A percentile compares a stretch with the other conserved stretches of the same genome.
Conservation (phyloP, 2,113 vertebrate genomes). For the Proteles cristata region DNA sequence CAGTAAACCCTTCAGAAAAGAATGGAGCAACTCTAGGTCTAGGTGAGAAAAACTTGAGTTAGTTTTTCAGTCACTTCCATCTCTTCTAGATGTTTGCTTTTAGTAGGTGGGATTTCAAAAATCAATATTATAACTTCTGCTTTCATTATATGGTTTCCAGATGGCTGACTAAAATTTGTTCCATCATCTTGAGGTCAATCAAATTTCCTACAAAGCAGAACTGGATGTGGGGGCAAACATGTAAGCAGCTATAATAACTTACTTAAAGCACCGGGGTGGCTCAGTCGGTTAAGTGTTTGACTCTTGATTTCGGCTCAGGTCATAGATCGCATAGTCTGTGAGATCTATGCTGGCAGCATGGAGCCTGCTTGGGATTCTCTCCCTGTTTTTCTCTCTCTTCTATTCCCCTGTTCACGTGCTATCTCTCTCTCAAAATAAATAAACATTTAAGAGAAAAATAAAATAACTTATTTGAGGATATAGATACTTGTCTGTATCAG, state of each 20-base stretch:
- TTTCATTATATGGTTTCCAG: constrained; percentile 24
- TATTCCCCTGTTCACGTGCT: no score
- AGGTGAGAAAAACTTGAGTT: not conserved
- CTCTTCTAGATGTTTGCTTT: not conserved
- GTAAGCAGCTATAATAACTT: not conserved
- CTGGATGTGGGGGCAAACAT: not conserved
- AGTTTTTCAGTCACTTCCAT: constrained; percentile 3
- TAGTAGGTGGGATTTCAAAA: not conserved
- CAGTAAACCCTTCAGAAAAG: not conserved
- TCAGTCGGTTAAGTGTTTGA: no score
- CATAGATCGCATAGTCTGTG: no score
- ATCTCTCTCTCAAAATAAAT: no score
- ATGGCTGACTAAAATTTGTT: constrained; percentile 51
- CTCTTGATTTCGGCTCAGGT: no score
- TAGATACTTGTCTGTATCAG: not conserved
- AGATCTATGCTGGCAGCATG: no score
- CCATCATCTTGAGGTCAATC: constrained; percentile 20
- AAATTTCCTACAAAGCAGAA: constrained; percentile 44
- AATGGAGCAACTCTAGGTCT: not conserved
- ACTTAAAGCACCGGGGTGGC: not conserved
- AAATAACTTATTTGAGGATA: not conserved
- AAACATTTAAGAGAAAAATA: no score
- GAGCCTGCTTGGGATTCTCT: no score
- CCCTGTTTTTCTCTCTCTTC: no score
- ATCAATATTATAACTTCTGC: constrained; percentile 5